Evolutionary conservation across 2,113 vertebrate genomes (phyloP).

Genomic region (Otus sunia): DNA sequence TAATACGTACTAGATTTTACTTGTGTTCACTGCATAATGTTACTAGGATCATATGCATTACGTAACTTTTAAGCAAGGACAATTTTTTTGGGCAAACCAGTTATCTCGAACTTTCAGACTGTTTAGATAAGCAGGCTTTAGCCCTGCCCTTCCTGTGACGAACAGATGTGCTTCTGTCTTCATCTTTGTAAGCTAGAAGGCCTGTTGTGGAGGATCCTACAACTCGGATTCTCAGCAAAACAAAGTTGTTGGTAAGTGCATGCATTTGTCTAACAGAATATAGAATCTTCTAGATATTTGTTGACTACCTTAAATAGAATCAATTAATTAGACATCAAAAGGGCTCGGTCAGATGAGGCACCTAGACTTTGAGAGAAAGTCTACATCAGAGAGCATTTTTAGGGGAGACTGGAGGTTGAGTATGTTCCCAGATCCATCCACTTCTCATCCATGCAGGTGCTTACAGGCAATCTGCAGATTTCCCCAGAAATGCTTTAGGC

Average conservation of each 20-base stretch:
- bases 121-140: conserved; percentile 40
- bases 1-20: not conserved
- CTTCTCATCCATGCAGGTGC: not conserved
- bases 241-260: conserved; percentile 11
- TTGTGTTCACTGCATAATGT: not conserved
- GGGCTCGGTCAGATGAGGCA: not conserved
- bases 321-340: not conserved
- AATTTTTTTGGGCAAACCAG: not conserved
- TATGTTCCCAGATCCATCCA: not conserved
- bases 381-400: not conserved
- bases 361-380: not conserved
- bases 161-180: not conserved
- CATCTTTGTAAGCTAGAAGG: not conserved
- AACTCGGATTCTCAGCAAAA: not conserved
- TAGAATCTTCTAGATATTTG: not conserved
- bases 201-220: not conserved
- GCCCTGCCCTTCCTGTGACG: conserved; percentile 42
- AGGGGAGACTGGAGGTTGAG: not conserved
- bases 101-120: conserved; percentile 40
- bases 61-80: not conserved
- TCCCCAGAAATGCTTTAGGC: not conserved
- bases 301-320: not conserved
- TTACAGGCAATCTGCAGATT: not conserved
- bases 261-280: not conserved
- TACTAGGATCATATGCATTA: not conserved